Base-by-base conservation (phyloP, 2,113 vertebrate species). In the Calidris pygmaea region DNA sequence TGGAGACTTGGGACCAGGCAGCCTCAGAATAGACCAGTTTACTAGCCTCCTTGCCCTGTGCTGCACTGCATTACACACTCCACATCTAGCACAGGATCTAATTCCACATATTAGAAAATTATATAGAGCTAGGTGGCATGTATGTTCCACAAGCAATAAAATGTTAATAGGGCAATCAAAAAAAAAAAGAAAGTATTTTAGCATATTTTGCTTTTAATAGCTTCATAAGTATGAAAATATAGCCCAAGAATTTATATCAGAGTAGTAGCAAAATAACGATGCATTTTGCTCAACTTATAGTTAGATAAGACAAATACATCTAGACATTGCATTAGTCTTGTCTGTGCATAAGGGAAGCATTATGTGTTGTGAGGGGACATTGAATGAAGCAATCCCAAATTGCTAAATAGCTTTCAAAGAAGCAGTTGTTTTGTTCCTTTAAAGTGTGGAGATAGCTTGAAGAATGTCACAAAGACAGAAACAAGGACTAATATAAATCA, bases 331-430 rank as follows among this genome's bases (percentile, higher is more conserved):
- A 55, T 83, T 93, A 50, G 72, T 45, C 37, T 88, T 90, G 34
- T 62, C 48, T 88, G 29, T 50, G 47, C 55, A n/a, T 55, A 83
- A 76, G 41, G 56, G 22, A 90, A 94, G n/a, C 39, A 79, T 85
- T 92, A 52, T 20, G 41, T 75, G 72, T 94, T 93, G 75, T 60
- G 65, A 93, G 35, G 45, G 50, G n/a, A 73, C 41, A 41, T 0
- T 45, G 79, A 92, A 90, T 62, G 47, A 92, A 90, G 63, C 45
- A 90, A 88, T 80, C 29, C 58, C 72, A 95, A 95, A 95, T 66
- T 92, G 67, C 75, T 77, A 90, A 90, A 93, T 81, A 92, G 67
- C 72, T 93, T 86, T 39, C 55, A 84, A 93, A 90, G 48, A 88
- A 95, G 80, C 24, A 63, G 72, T 88, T 88, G 67, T 48, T 95